Base-by-base conservation (phyloP, 2,113 vertebrate genomes). In the Nycticryphes semicollaris region DNA sequence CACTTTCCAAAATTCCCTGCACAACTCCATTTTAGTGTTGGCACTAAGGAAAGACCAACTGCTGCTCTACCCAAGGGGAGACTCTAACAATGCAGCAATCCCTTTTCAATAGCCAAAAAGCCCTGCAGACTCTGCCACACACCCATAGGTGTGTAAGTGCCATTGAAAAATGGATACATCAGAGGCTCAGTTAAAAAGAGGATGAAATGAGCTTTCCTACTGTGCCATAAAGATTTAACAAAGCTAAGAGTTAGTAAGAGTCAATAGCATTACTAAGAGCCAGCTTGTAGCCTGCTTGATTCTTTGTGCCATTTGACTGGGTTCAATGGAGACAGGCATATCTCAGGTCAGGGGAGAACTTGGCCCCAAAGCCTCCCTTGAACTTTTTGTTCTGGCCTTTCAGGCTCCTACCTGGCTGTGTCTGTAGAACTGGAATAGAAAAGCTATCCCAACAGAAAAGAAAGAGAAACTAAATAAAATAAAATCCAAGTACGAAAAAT, bases 141-240 rank as follows among this genome's bases (percentile, higher is more conserved):
- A 12, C 10, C 12, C 0, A 3, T 2, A 48, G 27, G 24, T 35
- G 20, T 20, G 10, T 28, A 79, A 84, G 54, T 43, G 43, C 18
- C 47, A n/a, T 12, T 93, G 78, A 91, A 86, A 93, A 94, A 85
- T 62, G 25, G n/a, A 18, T 51, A 23, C 31, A 70, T 63, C 47
- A 81, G 43, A 70, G 27, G 5, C 11, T 66, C 35, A 20, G 67
- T 81, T 81, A 72, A 73, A 81, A 86, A 78, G 35, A 45, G 39
- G 56, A 89, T 68, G 12, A 96, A 97, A 94, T 59, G 24, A 90
- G 37, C 39, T 69, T 89, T 87, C 50, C 87, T 75, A 35, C 22
- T 67, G 68, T 64, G n/a, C 28, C 43, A 90, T 64, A 77, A 76
- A 75, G 73, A 88, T 84, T 88, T 84, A 85, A 14, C 20, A 94